Evolutionary conservation across 1,140 invertebrate species (phyloP).

Genomic region (Polypedilum vanderplanki): DNA sequence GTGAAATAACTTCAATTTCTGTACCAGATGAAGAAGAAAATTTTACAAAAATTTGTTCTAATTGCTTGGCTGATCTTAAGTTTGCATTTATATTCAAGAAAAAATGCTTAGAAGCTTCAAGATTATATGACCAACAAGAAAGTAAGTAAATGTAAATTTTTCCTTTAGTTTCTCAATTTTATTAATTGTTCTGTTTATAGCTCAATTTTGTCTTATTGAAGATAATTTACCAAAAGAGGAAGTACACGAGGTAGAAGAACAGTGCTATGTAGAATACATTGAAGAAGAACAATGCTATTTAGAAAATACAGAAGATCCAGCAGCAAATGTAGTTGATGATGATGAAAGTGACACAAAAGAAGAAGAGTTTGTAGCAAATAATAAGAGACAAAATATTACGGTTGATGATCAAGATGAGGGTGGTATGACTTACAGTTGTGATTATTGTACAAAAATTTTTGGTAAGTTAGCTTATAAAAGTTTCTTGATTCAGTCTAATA

Average conservation of each 20-base stretch:
- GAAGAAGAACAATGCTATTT: not conserved
- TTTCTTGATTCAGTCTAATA: too few relatives aligned
- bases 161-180: not conserved
- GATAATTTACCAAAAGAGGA: not conserved
- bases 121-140: not conserved
- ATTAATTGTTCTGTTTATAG: not conserved
- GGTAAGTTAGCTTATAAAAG: not conserved
- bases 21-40: not conserved
- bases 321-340: not conserved
- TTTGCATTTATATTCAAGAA: not conserved
- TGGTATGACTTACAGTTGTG: not conserved
- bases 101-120: not conserved
- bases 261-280: not conserved
- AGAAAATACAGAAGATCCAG: too few relatives aligned
- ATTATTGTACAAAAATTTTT: not conserved
- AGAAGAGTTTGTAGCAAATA: not conserved
- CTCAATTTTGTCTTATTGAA: not conserved
- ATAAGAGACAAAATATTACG: not conserved
- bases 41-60: not conserved
- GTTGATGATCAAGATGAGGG: not conserved
- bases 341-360: not conserved
- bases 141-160: not conserved
- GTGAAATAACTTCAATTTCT: not conserved
- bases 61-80: not conserved
- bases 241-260: not conserved